A percentile compares a stretch with the other conserved stretches of the same genome.
phyloP scores from a whole-genome alignment of 92 coral and sea anemone species.

The Bergia puertoricense region DNA sequence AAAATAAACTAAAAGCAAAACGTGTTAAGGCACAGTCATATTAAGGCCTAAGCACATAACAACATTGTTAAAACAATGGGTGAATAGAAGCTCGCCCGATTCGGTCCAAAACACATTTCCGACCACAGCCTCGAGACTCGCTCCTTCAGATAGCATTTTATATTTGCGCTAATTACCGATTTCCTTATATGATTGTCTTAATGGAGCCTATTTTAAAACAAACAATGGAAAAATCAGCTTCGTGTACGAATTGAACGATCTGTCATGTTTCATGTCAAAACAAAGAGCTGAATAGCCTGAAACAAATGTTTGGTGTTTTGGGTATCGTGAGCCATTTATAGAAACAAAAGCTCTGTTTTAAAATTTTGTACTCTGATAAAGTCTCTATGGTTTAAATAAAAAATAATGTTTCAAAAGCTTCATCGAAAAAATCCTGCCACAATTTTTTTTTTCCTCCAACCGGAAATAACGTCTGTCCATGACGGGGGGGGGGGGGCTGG shows the following conservation, averaged over 20 bases:
- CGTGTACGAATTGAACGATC: too few species aligned
- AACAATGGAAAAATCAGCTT: too few species aligned
- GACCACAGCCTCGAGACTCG: not conserved
- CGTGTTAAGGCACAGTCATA: not conserved
- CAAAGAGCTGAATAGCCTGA: not conserved
- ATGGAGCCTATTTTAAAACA: too few species aligned
- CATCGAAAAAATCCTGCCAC: not conserved
- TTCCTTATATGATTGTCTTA: too few species aligned
- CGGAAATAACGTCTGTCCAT: conserved; percentile 14
- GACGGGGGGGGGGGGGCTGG: conserved; percentile 39
- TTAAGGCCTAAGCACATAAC: not conserved
- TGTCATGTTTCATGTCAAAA: too few species aligned
- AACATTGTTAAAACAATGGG: too few species aligned
- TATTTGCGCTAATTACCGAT: not conserved
- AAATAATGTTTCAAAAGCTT: not conserved
- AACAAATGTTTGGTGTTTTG: too few species aligned
- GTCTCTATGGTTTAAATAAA: not conserved
- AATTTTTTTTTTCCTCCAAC: not conserved
- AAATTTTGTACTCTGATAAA: too few species aligned
- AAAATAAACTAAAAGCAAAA: too few species aligned
- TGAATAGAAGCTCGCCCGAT: too few species aligned
- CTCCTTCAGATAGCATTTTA: not conserved
- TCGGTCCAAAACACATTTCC: not conserved
- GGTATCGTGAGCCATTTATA: not conserved
- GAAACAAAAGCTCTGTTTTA: not conserved